Base-by-base conservation (phyloP, 1,140 invertebrate genomes). In the Zeugodacus cucurbitae region DNA sequence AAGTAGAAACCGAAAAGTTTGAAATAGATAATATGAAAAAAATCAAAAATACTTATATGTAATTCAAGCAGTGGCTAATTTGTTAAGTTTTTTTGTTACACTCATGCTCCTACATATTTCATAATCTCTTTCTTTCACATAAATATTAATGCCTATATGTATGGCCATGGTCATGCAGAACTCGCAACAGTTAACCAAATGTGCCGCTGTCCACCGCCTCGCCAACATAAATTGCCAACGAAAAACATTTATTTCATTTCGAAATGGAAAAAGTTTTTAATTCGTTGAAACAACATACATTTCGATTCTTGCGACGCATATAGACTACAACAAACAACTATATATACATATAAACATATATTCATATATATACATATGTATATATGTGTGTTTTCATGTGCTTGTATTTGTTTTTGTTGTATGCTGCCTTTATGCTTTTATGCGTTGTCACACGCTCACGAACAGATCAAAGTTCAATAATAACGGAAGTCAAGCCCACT, bases 251-350 rank as follows among this genome's bases (percentile, higher is more conserved):
- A 82, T 86, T 86, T 57, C 29, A 86, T 86, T 86, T 86, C 44
- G 48, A 86, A 86, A 86, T 86, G 54, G 85, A 86, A 86, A 86
- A 86, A 86, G 54, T 86, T 86, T 86, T 86, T 20, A 86, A 86
- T 86, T 86, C 44, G 32, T 59, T 86, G 29, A 22, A 58, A 41
- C 54, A 86, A 58, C 32, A 29, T 34, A 58, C 32, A 29, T 34
- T 86, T 86, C 44, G 17, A 57, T 86, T 59, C 59, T 86, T 86
- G 20, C 29, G 54, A 11, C 48, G 17, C 70, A 74, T 32, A 74
- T 34, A 37, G 7, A 22, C 32, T 17, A 54, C 48, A 54, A 29
- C 85, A 32, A 11, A 1, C n/a, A 86, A n/a, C n/a, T n/a, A 7
- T 74, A 3, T 34, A 3, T 20, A 17, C 14, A 54, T 17, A 20